phyloP scores from a whole-genome alignment of 1,140 invertebrate species.

The Meteorus sp. region DNA sequence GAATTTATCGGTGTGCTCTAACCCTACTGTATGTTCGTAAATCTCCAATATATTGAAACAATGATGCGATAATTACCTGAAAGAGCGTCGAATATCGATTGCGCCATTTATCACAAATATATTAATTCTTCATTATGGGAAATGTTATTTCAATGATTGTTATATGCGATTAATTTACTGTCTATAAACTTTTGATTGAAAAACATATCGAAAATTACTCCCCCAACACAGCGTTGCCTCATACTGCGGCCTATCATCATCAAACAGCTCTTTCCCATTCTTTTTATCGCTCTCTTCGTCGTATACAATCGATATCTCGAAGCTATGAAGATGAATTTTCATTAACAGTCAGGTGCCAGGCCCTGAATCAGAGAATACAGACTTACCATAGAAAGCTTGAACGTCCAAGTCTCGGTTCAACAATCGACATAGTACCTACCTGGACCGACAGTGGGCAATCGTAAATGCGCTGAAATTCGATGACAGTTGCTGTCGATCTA shows the following conservation, averaged over 20 bases:
- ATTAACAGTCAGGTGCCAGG: too few species aligned
- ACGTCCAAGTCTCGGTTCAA: too few species aligned
- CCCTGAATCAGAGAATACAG: too few species aligned
- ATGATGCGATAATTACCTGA: conserved; percentile 42
- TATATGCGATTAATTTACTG: not conserved
- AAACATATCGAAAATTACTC: too few species aligned
- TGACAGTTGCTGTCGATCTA: too few species aligned
- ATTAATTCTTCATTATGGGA: conserved; percentile 30
- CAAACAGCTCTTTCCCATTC: not conserved
- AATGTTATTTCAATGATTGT: conserved; percentile 3
- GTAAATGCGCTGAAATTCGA: too few species aligned
- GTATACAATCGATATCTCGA: conserved; percentile 14
- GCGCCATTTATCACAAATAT: conserved; percentile 41
- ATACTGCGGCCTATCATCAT: not conserved
- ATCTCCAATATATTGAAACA: conserved; percentile 26
- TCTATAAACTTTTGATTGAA: not conserved
- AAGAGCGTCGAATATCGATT: conserved; percentile 52
- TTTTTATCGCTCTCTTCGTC: not conserved
- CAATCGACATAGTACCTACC: too few species aligned
- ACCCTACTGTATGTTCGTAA: too few species aligned
- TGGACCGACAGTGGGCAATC: too few species aligned
- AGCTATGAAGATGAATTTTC: not conserved
- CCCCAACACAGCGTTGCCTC: not conserved
- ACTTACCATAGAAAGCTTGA: too few species aligned
- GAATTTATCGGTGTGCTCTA: conserved; percentile 25